A percentile compares a stretch with the other conserved stretches of the same genome.
Conservation (phyloP, 2,113 vertebrate genomes). For the Heteronetta atricapilla region DNA sequence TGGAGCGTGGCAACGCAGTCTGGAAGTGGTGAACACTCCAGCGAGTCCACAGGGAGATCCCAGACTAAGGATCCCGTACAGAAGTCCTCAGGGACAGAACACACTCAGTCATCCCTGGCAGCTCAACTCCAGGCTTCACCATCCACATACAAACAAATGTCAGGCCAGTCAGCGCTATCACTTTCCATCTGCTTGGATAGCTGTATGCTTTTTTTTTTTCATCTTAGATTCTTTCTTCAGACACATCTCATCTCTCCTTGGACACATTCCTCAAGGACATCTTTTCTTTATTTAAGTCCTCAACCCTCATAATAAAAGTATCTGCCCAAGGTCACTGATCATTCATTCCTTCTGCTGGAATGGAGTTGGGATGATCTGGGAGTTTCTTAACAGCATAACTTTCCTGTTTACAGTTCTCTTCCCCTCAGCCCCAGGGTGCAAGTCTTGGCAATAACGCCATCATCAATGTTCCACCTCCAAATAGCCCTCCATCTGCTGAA, state of each 20-base stretch:
- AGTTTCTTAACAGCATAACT: background rate
- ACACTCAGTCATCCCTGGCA: background rate
- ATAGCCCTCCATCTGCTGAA: conserved; percentile 65
- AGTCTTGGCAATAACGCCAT: background rate
- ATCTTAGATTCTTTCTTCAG: background rate
- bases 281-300: background rate
- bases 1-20: background rate
- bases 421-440: background rate
- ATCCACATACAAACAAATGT: background rate
- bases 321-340: background rate
- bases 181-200: background rate
- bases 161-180: background rate
- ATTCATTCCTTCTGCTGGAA: background rate
- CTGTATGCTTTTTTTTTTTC: background rate
- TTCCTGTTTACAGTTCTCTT: background rate
- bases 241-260: background rate
- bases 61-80: background rate
- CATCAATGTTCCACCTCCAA: conserved; percentile 44
- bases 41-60: background rate
- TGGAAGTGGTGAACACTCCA: background rate
- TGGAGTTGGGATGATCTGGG: background rate
- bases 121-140: background rate
- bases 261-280: background rate
- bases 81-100: conserved; percentile 11
- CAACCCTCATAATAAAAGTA: background rate